phyloP scores from a whole-genome alignment of 2,888 invertebrate genomes.

The Alloscopus bannaensis region DNA sequence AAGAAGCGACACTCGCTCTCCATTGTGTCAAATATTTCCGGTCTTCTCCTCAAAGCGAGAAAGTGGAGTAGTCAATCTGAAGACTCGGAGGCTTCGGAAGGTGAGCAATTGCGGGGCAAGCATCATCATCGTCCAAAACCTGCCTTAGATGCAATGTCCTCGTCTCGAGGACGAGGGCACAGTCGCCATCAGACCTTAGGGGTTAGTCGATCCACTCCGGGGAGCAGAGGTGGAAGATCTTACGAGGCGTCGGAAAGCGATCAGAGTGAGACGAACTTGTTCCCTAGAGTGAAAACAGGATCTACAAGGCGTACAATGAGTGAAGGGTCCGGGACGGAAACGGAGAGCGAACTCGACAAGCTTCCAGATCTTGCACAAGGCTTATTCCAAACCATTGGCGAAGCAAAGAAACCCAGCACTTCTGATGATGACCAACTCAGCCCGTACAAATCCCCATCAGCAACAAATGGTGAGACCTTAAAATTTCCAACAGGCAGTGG shows the following conservation, averaged over 20 bases:
- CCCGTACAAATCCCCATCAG: slow-evolving; percentile 50
- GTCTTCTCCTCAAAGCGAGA: slow-evolving; percentile 88
- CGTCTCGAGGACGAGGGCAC: slow-evolving; percentile 34
- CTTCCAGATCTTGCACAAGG: slow-evolving; percentile 79
- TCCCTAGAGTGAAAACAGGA: slow-evolving; percentile 67
- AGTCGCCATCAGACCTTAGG: slow-evolving; percentile 43
- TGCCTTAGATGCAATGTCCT: slow-evolving; percentile 44
- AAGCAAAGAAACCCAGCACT: slow-evolving; percentile 74
- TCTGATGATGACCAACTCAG: slow-evolving; percentile 49
- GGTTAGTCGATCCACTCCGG: slow-evolving; percentile 39
- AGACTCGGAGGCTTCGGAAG: slow-evolving; percentile 71
- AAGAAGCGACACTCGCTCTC: slow-evolving; percentile 84
- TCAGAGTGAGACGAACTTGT: slow-evolving; percentile 69
- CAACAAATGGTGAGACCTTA: slow-evolving; percentile 52
- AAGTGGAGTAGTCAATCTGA: slow-evolving; percentile 74
- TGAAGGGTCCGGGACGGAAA: slow-evolving; percentile 77
- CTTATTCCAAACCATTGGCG: slow-evolving; percentile 86
- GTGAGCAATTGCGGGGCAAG: slow-evolving; percentile 58
- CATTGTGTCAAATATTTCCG: slow-evolving; percentile 89
- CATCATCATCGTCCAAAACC: slow-evolving; percentile 62
- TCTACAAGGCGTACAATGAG: slow-evolving; percentile 68
- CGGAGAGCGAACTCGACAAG: slow-evolving; percentile 77
- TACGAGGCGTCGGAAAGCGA: slow-evolving; percentile 72
- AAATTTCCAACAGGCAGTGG: slow-evolving; percentile 77
- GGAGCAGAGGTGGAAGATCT: slow-evolving; percentile 65